Percentiles rank a stretch among this genome's conserved stretches.
Evolutionary conservation across 2,888 invertebrate genomes (phyloP).

Genomic region (Caenorhabditis parvicauda): DNA sequence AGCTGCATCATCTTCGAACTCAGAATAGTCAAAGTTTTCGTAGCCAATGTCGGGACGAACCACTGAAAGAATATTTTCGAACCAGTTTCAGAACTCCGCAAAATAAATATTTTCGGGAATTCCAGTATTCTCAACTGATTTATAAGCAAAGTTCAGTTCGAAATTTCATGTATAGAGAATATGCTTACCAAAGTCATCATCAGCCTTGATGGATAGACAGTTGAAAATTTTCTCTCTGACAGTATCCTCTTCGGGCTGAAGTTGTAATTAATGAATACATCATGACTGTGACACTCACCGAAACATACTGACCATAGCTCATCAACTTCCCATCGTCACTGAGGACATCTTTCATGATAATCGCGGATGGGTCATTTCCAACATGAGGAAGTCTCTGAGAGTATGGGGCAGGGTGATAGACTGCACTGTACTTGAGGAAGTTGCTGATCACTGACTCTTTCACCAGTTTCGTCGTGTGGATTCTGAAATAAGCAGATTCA

Average conservation of each 20-base stretch:
- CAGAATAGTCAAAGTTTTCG: slow-evolving; percentile 8
- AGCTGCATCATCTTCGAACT: slow-evolving; percentile 1
- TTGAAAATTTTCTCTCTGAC: slow-evolving; percentile 2
- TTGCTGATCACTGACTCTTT: slow-evolving; percentile 9
- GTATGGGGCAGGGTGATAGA: slow-evolving; percentile 20
- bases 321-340: background rate
- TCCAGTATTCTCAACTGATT: too few relatives aligned
- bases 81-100: too few relatives aligned
- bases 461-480: slow-evolving; percentile 4
- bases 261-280: too few relatives aligned
- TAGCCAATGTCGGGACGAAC: slow-evolving; percentile 15
- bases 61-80: too few relatives aligned
- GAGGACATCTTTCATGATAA: slow-evolving; percentile 12
- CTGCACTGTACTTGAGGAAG: slow-evolving; percentile 14
- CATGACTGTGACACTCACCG: too few relatives aligned
- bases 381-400: slow-evolving; percentile 9
- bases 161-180: too few relatives aligned
- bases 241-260: slow-evolving; percentile 7
- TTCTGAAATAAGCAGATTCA: slow-evolving; percentile 11
- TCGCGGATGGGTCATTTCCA: slow-evolving; percentile 10
- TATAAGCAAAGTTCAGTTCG: too few relatives aligned
- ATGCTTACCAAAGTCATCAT: too few relatives aligned
- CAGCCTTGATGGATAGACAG: too few relatives aligned
- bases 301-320: too few relatives aligned
- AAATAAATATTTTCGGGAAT: too few relatives aligned